phyloP scores from a whole-genome alignment of 2,888 invertebrate species.

The Boloria selene region DNA sequence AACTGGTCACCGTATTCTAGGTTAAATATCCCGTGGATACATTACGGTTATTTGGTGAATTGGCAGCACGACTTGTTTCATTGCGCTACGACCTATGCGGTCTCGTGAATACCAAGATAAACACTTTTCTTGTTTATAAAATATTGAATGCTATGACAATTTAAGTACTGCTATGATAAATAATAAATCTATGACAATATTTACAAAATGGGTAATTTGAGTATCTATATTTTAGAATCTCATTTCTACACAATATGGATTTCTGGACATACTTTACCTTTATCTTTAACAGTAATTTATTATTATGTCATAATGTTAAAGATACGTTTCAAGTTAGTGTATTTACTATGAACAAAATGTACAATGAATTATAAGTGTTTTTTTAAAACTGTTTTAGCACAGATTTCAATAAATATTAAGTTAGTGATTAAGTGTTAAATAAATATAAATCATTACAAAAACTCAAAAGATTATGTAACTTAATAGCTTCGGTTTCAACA shows the following conservation, averaged over 20 bases:
- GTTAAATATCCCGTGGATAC: constrained; percentile 36
- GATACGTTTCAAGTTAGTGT: too few relatives aligned
- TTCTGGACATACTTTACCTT: neutral
- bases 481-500: constrained; percentile 20
- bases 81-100: constrained; percentile 32
- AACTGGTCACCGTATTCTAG: constrained; percentile 24
- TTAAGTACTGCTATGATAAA: constrained; percentile 11
- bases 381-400: too few relatives aligned
- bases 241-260: too few relatives aligned
- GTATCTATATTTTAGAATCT: neutral
- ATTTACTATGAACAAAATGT: too few relatives aligned
- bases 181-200: constrained; percentile 9
- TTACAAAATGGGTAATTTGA: neutral
- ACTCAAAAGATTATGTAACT: neutral
- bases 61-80: constrained; percentile 34
- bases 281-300: neutral
- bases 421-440: too few relatives aligned
- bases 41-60: constrained; percentile 37
- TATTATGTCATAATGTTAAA: too few relatives aligned
- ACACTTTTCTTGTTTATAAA: constrained; percentile 30
- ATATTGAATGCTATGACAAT: constrained; percentile 17
- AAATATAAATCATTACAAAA: neutral
- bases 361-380: too few relatives aligned
- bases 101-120: constrained; percentile 30
- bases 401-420: too few relatives aligned